Evolutionary conservation across 2,797 vertebrate species (phyloP).

Genomic region (Ceyx erithaca): DNA sequence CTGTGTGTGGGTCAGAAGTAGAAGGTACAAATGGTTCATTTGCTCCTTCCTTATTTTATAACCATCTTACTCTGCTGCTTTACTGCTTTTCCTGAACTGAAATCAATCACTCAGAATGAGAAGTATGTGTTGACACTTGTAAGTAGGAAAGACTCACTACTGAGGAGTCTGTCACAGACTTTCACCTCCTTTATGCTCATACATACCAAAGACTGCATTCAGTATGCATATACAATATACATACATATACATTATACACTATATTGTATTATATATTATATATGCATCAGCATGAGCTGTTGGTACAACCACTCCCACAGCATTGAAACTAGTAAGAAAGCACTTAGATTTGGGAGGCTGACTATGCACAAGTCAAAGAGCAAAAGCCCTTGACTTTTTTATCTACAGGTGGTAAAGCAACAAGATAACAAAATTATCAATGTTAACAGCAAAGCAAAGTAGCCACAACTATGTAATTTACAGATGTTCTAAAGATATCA

Average conservation of each 20-base stretch:
- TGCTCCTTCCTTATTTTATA: not conserved
- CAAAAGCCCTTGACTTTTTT: not conserved
- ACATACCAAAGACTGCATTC: not conserved
- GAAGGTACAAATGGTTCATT: not conserved
- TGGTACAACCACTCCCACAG: not conserved
- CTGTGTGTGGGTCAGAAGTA: not conserved
- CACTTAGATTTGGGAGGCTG: not conserved
- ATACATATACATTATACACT: not conserved
- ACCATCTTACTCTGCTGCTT: not conserved
- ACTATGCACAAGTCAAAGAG: not conserved
- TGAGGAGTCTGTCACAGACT: not conserved
- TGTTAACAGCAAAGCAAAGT: not conserved
- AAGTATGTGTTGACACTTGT: not conserved
- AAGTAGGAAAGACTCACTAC: not conserved
- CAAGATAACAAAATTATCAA: not conserved
- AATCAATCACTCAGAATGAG: not conserved
- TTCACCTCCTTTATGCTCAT: not conserved
- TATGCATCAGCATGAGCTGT: not conserved
- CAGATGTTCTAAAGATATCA: not conserved
- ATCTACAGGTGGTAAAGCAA: not conserved
- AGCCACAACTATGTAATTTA: not conserved
- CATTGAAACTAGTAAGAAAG: not conserved
- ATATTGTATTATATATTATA: not conserved
- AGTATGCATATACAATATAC: too few species aligned
- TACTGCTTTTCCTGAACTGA: not conserved